phyloP scores from a whole-genome alignment of 1,140 invertebrate genomes.

The Cecropterus lyciades region DNA sequence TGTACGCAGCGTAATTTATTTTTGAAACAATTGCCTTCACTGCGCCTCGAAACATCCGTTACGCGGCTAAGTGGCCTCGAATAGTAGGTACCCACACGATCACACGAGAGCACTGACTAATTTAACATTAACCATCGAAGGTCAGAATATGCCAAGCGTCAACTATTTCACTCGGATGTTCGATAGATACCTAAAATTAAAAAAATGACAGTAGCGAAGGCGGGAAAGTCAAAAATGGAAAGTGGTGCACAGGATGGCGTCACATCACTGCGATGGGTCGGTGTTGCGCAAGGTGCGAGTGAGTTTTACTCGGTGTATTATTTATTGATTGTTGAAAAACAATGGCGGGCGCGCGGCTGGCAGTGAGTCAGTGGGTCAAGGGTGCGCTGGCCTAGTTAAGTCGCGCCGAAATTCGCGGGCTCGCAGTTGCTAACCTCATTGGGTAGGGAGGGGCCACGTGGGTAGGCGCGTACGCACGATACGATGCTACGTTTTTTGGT shows the following conservation, averaged over 20 bases:
- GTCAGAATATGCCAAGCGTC: conserved; percentile 56
- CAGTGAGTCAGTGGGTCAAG: conserved; percentile 82
- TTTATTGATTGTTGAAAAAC: conserved; percentile 84
- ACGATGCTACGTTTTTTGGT: conserved; percentile 2
- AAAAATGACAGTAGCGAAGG: conserved; percentile 47
- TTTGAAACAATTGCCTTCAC: conserved; percentile 37
- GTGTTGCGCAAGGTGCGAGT: conserved; percentile 70
- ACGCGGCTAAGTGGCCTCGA: conserved; percentile 23
- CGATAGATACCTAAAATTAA: conserved; percentile 30
- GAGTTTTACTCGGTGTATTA: conserved; percentile 74
- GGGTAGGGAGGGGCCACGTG: conserved; percentile 57
- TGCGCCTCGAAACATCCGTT: conserved; percentile 38
- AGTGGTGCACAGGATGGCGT: conserved; percentile 54
- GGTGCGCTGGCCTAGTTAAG: conserved; percentile 75
- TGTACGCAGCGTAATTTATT: conserved; percentile 28
- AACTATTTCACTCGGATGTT: conserved; percentile 41
- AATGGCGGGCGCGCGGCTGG: conserved; percentile 73
- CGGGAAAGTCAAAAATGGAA: conserved; percentile 50
- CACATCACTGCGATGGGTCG: conserved; percentile 50
- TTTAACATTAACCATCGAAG: conserved; percentile 55
- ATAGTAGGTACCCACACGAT: conserved; percentile 31
- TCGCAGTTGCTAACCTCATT: conserved; percentile 74
- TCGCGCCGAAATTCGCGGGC: conserved; percentile 78
- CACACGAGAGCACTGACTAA: conserved; percentile 39
- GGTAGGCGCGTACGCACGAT: conserved; percentile 24